These are phyloP conservation scores for Parascotia fuliginaria DNA, from an alignment of 2,888 invertebrate genomes.

Conservation along the genomic window DNA sequence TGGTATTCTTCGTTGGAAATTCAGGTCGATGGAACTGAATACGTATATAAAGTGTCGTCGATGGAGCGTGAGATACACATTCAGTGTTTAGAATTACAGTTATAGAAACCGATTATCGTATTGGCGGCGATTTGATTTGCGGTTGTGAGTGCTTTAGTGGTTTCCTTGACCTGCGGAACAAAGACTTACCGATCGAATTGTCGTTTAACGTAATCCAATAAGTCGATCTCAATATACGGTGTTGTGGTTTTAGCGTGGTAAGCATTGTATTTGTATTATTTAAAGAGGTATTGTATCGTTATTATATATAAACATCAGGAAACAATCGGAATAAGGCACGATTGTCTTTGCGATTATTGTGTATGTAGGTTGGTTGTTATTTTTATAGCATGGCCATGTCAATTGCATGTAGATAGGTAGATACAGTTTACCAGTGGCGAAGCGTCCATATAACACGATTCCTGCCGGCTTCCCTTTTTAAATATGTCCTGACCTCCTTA, in stretches of 20 bases:
- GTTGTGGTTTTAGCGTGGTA: conserved; percentile 29
- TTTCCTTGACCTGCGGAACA: conserved; percentile 38
- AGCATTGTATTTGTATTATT: conserved; percentile 44
- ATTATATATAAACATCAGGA: conserved; percentile 47
- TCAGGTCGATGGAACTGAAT: conserved; percentile 61
- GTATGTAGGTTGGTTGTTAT: conserved; percentile 16
- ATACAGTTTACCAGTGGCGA: too few species aligned
- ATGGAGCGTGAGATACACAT: conserved; percentile 58
- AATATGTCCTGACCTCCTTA: too few species aligned
- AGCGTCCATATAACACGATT: too few species aligned
- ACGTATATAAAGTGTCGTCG: conserved; percentile 50
- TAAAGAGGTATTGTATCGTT: conserved; percentile 43
- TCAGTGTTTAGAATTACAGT: conserved; percentile 53
- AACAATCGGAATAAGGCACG: conserved; percentile 40
- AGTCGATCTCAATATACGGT: conserved; percentile 20
- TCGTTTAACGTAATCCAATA: conserved; percentile 27
- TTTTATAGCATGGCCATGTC: conserved; percentile 9
- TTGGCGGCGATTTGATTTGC: conserved; percentile 26
- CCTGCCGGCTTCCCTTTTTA: too few species aligned
- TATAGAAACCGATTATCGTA: conserved; percentile 49
- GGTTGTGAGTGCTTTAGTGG: conserved; percentile 39
- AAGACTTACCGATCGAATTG: conserved; percentile 17
- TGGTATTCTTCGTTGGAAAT: conserved; percentile 64
- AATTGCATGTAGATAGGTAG: too few species aligned
- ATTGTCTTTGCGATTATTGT: conserved; percentile 27